Evolutionary conservation across 1,140 invertebrate genomes (phyloP).

Genomic region (Drosophila pallidifrons): DNA sequence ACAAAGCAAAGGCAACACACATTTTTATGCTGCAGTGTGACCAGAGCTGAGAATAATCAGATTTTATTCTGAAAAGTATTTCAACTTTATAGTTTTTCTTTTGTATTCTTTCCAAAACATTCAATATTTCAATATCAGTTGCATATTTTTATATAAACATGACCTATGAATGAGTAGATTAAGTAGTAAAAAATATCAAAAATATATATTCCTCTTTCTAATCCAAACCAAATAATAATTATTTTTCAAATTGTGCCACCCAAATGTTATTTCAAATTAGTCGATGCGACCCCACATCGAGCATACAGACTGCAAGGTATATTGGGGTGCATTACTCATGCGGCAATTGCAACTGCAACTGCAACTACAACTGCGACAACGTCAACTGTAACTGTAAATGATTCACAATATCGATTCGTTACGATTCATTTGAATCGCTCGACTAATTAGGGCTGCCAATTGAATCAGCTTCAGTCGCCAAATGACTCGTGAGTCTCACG

Average conservation of each 20-base stretch:
- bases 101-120: too few relatives aligned
- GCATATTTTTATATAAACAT: too few relatives aligned
- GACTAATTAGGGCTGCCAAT: conserved; percentile 11
- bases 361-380: background rate
- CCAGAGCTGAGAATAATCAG: too few relatives aligned
- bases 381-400: conserved; percentile 5
- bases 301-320: background rate
- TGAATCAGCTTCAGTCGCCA: background rate
- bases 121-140: too few relatives aligned
- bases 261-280: too few relatives aligned
- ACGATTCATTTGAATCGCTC: conserved; percentile 14
- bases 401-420: conserved; percentile 14
- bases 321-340: background rate
- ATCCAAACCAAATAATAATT: too few relatives aligned
- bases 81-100: too few relatives aligned
- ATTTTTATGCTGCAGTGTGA: background rate
- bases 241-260: too few relatives aligned
- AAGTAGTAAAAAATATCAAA: too few relatives aligned
- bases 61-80: too few relatives aligned
- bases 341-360: background rate
- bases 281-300: background rate
- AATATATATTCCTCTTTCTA: too few relatives aligned
- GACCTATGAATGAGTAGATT: too few relatives aligned
- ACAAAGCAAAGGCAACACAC: background rate
- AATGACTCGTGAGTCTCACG: background rate